Conservation (phyloP, 2,797 vertebrate species). For the Emys orbicularis region DNA sequence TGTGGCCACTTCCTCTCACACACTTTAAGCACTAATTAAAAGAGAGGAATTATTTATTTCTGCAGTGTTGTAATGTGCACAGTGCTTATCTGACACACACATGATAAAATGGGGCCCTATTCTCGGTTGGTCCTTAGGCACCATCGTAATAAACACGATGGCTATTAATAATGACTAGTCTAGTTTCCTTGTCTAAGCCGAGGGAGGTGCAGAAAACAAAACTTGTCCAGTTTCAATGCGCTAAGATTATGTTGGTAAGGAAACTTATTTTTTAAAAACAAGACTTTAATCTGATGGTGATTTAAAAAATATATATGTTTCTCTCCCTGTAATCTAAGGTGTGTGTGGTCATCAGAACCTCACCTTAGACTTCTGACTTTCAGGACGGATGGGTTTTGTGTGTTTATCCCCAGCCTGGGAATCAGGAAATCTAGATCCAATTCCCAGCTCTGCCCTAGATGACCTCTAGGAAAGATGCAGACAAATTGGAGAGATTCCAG, state of each 20-base stretch:
- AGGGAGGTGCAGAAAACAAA: not conserved
- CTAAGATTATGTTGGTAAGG: not conserved
- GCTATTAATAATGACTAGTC: not conserved
- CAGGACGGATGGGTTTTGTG: not conserved
- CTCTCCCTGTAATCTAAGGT: not conserved
- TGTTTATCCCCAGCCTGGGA: not conserved
- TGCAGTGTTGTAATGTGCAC: too few species aligned
- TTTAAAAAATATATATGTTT: not conserved
- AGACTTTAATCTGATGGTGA: not conserved
- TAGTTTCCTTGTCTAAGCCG: not conserved
- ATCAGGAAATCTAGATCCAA: not conserved
- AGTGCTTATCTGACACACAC: not conserved
- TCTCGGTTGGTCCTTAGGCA: not conserved
- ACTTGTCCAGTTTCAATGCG: not conserved
- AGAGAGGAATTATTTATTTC: not conserved
- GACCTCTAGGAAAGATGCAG: too few species aligned
- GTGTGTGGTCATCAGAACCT: not conserved
- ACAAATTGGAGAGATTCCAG: not conserved
- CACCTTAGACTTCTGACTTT: not conserved
- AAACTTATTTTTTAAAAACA: not conserved
- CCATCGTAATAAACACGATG: not conserved
- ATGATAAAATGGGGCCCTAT: not conserved
- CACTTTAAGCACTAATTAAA: not conserved
- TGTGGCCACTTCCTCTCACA: not conserved
- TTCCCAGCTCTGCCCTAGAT: not conserved